phyloP scores from a whole-genome alignment of 2,797 vertebrate genomes.

The Cygnus olor region DNA sequence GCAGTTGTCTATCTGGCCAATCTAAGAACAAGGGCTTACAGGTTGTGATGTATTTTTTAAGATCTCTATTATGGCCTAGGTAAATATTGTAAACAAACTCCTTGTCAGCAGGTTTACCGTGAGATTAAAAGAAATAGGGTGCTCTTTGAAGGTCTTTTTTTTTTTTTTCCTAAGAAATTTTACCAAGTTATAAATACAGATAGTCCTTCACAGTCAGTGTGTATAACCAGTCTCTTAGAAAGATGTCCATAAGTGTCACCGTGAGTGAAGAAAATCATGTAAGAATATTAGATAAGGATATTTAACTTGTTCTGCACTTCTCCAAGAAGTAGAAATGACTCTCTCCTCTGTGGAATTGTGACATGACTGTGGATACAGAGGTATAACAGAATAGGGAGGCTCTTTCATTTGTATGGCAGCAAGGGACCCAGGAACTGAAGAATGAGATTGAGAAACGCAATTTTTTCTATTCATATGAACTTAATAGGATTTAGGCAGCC shows the following conservation, averaged over 20 bases:
- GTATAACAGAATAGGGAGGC: not conserved
- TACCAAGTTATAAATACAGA: not conserved
- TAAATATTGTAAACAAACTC: not conserved
- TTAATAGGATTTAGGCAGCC: not conserved
- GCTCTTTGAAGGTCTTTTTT: not conserved
- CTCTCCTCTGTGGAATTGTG: not conserved
- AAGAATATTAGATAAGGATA: not conserved
- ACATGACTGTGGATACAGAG: not conserved
- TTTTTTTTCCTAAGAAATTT: not conserved
- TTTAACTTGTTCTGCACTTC: not conserved
- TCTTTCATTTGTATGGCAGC: not conserved
- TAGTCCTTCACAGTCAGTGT: not conserved
- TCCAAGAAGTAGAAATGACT: not conserved
- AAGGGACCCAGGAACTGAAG: not conserved
- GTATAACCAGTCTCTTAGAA: not conserved
- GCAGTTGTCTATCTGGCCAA: not conserved
- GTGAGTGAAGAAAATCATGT: not conserved
- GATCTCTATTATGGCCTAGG: not conserved
- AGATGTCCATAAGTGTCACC: not conserved
- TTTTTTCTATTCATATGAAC: not conserved
- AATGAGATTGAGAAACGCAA: not conserved
- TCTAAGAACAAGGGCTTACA: constrained; percentile 10
- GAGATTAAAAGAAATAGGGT: not conserved
- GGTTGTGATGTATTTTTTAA: not conserved
- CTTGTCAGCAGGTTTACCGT: not conserved